Percentiles rank a stretch among this genome's conserved stretches.
These are phyloP conservation scores for Cheilosia urbana DNA, from an alignment of 2,888 invertebrate species.

Conservation along the genomic window DNA sequence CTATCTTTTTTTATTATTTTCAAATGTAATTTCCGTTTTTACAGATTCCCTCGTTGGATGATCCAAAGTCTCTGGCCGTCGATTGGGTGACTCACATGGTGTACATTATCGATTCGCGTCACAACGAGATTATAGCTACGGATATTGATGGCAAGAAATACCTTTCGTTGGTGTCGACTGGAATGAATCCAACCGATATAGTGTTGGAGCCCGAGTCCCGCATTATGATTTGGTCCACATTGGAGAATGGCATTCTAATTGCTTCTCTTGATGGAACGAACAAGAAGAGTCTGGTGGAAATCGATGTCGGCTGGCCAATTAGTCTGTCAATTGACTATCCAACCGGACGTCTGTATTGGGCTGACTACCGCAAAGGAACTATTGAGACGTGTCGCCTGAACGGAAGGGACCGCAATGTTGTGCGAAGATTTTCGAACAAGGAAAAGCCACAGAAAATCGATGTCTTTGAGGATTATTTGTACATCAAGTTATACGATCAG, in stretches of 20 bases:
- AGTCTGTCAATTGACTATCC: conserved; percentile 91
- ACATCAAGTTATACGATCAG: conserved; percentile 87
- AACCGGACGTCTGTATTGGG: conserved; percentile 91
- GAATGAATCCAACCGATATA: conserved; percentile 89
- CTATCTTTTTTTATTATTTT: not conserved
- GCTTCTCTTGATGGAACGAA: conserved; percentile 88
- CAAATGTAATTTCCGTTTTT: not conserved
- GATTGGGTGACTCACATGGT: conserved; percentile 89
- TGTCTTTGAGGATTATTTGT: conserved; percentile 89
- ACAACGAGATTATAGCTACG: conserved; percentile 82
- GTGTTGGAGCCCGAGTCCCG: conserved; percentile 87
- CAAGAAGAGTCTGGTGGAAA: conserved; percentile 85
- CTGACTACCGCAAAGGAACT: conserved; percentile 90
- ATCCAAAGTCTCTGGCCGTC: conserved; percentile 90
- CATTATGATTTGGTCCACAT: conserved; percentile 90
- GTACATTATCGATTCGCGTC: conserved; percentile 88
- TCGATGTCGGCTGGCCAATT: conserved; percentile 89
- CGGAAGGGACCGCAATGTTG: conserved; percentile 87
- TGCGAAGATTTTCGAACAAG: conserved; percentile 85
- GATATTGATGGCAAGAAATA: conserved; percentile 83
- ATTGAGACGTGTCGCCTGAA: conserved; percentile 89
- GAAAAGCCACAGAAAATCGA: conserved; percentile 89
- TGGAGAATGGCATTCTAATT: conserved; percentile 88
- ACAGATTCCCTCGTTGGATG: conserved; percentile 85
- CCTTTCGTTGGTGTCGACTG: conserved; percentile 82